Evolutionary conservation across 2,113 vertebrate species (phyloP).

Genomic region (Osmerus eperlanus): DNA sequence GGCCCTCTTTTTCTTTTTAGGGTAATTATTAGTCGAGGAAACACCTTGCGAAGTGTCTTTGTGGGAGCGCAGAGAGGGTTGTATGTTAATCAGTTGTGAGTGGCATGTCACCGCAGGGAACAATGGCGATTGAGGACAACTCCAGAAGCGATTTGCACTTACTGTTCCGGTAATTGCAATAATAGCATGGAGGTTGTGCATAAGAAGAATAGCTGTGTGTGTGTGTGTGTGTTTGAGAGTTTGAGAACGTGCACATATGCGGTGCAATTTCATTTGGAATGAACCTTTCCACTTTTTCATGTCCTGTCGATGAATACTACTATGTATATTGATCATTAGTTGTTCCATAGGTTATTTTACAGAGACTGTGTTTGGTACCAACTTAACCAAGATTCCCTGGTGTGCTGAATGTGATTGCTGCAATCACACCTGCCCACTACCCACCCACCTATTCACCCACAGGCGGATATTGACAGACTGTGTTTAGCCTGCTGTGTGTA

Average conservation of each 20-base stretch:
- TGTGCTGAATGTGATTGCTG: neutral
- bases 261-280: too few relatives aligned
- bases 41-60: neutral
- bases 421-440: slow-evolving; percentile 1
- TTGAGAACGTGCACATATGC: too few relatives aligned
- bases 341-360: too few relatives aligned
- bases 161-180: slow-evolving; percentile 4
- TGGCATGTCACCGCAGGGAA: neutral
- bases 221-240: neutral
- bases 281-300: too few relatives aligned
- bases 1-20: slow-evolving; percentile 36
- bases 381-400: neutral
- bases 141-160: slow-evolving; percentile 14
- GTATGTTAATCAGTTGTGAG: slow-evolving; percentile 5
- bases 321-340: too few relatives aligned
- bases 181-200: neutral
- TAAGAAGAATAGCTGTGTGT: slow-evolving; percentile 23
- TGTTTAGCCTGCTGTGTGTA: neutral
- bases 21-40: slow-evolving; percentile 23
- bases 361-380: neutral
- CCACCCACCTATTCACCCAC: slow-evolving; percentile 2
- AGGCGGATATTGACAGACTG: neutral
- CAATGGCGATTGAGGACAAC: neutral
- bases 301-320: too few relatives aligned
- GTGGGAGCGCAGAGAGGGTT: slow-evolving; percentile 12